Conservation (phyloP, 2,888 invertebrate species). For the Vannuccia rotundouncinata region DNA sequence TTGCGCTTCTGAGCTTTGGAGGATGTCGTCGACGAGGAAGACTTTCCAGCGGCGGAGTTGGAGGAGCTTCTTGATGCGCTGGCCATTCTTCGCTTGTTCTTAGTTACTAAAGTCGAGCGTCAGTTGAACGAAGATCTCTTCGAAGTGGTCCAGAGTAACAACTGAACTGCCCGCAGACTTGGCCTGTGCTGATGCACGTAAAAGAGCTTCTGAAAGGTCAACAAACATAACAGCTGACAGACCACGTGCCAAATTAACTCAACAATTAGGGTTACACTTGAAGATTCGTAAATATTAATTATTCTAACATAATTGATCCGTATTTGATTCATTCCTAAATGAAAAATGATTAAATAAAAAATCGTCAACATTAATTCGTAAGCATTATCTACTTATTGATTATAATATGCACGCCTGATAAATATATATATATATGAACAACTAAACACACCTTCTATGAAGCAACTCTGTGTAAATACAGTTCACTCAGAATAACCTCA, state of each 20-base stretch:
- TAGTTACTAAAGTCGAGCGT: conserved; percentile 27
- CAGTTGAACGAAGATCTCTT: conserved; percentile 30
- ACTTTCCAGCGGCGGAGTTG: background rate
- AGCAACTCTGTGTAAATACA: too few species aligned
- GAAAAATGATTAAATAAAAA: too few species aligned
- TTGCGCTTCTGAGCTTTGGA: background rate
- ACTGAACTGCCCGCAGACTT: background rate
- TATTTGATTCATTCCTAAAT: too few species aligned
- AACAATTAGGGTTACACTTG: background rate
- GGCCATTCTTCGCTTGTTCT: background rate
- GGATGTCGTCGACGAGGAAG: background rate
- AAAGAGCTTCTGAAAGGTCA: background rate
- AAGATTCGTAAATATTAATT: background rate
- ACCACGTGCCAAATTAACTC: background rate
- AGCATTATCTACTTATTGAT: background rate
- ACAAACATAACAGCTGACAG: background rate
- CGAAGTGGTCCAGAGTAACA: conserved; percentile 11
- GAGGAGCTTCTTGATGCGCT: background rate
- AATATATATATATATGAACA: too few species aligned
- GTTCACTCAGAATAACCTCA: too few species aligned
- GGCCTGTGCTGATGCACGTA: background rate
- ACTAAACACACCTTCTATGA: too few species aligned
- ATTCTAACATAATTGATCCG: too few species aligned
- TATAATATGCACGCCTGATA: too few species aligned
- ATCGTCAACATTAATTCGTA: too few species aligned